Evolutionary conservation across 2,113 vertebrate genomes (phyloP), one percentile per base, ranked within the genome.

Genomic region (Xyrauchen texanus): DNA sequence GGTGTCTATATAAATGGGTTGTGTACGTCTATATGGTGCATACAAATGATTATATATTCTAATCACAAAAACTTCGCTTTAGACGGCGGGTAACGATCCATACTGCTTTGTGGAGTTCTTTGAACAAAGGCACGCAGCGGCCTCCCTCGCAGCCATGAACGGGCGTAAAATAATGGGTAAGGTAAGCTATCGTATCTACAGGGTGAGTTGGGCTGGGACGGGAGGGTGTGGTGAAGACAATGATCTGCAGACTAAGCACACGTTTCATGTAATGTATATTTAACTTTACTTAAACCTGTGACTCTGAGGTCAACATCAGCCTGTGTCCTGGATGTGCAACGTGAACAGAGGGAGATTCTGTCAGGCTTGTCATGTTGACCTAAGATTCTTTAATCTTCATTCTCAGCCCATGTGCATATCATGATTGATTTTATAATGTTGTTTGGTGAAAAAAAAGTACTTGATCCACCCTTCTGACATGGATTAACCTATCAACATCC

Each of bases 91-190:
- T 74, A 99, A 98, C 34, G 98, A 99, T 85, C 98, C 98, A 0
- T 99, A 99, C 90, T 99, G 98, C 88, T 99, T 99, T 79, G 97
- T 99, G 94, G 98, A 99, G 88, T 98, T 99, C 86, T 98, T 96
- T 80, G 98, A 99, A 88, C 97, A 99, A 90, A 96, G 96, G 86
- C 97, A 99, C 68, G 98, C 97, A 76, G 97, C 97, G 49, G 96
- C 98, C 10, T 96, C 98, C 0, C 88, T 99, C 86, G 97, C 97
- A 81, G 97, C 98, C 61, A 99, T 99, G 96, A 99, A 99, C 78
- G 98, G 97, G 86, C 93, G 97, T 93, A 99, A 99, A 95, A 99
- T 99, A 94, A 96, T 99, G 97, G 98, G 98, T 96, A 99, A 99
- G 97, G 97, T 99, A 98, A 95, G 96, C 87, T 92, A 86, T 88